Percentiles rank a stretch among this genome's conserved stretches.
phyloP scores from a whole-genome alignment of 37 sponge, comb jelly and placozoan genomes.

The Spongia lamella region DNA sequence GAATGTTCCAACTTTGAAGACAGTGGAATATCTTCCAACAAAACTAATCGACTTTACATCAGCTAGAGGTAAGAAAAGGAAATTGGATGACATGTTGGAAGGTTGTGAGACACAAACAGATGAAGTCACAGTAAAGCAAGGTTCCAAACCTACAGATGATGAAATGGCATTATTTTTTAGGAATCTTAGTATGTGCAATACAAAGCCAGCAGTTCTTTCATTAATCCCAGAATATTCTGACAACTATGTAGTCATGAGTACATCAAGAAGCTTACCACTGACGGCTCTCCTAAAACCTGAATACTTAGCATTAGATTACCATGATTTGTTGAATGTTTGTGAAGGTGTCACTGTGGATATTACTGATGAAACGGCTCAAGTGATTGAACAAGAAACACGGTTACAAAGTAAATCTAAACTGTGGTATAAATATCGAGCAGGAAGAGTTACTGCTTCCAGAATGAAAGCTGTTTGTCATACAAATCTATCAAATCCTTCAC shows the following conservation, averaged over 20 bases:
- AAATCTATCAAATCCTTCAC: too few relatives aligned
- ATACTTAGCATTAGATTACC: not conserved
- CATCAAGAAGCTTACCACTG: not conserved
- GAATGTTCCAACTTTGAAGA: constrained; percentile 15
- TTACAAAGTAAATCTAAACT: constrained; percentile 12
- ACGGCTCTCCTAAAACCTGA: not conserved
- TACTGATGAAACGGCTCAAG: not conserved
- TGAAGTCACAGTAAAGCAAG: not conserved
- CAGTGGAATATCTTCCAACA: constrained; percentile 1
- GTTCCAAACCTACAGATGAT: not conserved
- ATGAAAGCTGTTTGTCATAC: too few relatives aligned
- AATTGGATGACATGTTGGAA: constrained; percentile 8
- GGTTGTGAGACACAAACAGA: not conserved
- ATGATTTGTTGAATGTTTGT: constrained; percentile 19
- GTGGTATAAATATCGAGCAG: constrained; percentile 32
- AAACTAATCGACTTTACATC: constrained; percentile 24
- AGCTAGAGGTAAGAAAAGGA: constrained; percentile 2
- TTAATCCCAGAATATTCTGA: constrained; percentile 1
- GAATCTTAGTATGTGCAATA: not conserved
- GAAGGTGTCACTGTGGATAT: constrained; percentile 1
- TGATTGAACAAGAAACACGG: constrained; percentile 13
- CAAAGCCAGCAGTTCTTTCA: too few relatives aligned
- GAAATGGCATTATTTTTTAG: constrained; percentile 6
- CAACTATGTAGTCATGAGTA: constrained; percentile 11
- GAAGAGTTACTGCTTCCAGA: too few relatives aligned